A percentile compares a stretch with the other conserved stretches of the same genome.
These are phyloP conservation scores for Poeciliopsis occidentalis DNA, from an alignment of 2,113 vertebrate genomes.

Conservation along the genomic window DNA sequence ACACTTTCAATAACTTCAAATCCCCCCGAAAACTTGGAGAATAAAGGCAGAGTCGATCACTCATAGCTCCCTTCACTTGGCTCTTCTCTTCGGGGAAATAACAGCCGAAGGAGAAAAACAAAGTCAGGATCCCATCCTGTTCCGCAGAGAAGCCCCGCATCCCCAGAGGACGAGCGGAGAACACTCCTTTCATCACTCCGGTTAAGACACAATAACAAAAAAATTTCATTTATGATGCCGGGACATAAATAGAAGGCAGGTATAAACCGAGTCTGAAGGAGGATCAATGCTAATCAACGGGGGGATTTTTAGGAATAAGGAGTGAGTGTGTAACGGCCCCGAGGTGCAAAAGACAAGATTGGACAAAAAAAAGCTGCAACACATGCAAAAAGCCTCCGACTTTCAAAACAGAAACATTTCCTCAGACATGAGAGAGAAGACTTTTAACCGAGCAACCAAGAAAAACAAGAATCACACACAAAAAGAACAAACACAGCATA, in stretches of 20 bases:
- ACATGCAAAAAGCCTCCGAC: neutral
- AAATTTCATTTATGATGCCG: conserved; percentile 60
- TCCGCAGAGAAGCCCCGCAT: conserved; percentile 36
- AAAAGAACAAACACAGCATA: neutral
- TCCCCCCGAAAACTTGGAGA: conserved; percentile 68
- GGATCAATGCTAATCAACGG: conserved; percentile 60
- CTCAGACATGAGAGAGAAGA: neutral
- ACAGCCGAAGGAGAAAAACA: conserved; percentile 72
- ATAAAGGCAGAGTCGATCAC: conserved; percentile 73
- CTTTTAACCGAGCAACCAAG: neutral
- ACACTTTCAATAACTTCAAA: conserved; percentile 76
- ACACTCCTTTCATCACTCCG: conserved; percentile 60
- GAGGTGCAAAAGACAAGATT: neutral
- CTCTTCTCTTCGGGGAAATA: conserved; percentile 75
- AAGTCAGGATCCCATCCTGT: conserved; percentile 69
- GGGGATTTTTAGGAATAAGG: conserved; percentile 45
- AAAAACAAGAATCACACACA: neutral
- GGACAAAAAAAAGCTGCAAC: conserved; percentile 3
- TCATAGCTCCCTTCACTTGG: conserved; percentile 61
- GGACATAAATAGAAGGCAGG: conserved; percentile 48
- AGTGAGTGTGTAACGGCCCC: neutral
- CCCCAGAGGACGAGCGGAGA: conserved; percentile 51
- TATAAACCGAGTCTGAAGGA: conserved; percentile 18
- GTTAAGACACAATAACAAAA: conserved; percentile 62
- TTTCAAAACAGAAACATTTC: neutral